Conservation (phyloP, 2,888 invertebrate genomes). For the Gisinianus flammeolus region DNA sequence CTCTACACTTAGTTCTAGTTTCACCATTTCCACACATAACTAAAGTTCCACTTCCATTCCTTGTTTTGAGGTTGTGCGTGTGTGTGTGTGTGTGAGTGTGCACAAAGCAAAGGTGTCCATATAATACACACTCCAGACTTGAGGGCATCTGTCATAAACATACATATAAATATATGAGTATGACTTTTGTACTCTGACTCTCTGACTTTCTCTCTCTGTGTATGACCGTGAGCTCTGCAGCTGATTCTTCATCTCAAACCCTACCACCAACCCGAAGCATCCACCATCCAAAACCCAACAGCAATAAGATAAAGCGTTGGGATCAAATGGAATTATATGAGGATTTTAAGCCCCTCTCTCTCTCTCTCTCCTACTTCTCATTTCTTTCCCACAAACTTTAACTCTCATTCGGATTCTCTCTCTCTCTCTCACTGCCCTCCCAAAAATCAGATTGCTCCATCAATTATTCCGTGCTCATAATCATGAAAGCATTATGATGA, state of each 20-base stretch:
- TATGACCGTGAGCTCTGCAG: background rate
- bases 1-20: too few relatives aligned
- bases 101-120: too few relatives aligned
- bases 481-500: too few relatives aligned
- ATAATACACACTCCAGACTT: too few relatives aligned
- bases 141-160: too few relatives aligned
- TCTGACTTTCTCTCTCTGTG: background rate
- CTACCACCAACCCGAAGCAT: background rate
- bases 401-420: background rate
- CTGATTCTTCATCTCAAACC: conserved; percentile 15
- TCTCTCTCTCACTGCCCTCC: background rate
- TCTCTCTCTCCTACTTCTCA: background rate
- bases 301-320: conserved; percentile 1
- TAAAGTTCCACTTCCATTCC: too few relatives aligned
- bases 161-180: background rate
- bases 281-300: background rate
- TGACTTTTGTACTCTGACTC: background rate
- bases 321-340: conserved; percentile 9
- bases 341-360: background rate
- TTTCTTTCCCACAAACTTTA: background rate
- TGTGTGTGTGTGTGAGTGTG: too few relatives aligned
- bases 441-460: too few relatives aligned
- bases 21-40: too few relatives aligned
- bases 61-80: too few relatives aligned
- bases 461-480: too few relatives aligned